These are phyloP conservation scores for Acronicta psi DNA, from an alignment of 2,888 invertebrate species.

Conservation along the genomic window DNA sequence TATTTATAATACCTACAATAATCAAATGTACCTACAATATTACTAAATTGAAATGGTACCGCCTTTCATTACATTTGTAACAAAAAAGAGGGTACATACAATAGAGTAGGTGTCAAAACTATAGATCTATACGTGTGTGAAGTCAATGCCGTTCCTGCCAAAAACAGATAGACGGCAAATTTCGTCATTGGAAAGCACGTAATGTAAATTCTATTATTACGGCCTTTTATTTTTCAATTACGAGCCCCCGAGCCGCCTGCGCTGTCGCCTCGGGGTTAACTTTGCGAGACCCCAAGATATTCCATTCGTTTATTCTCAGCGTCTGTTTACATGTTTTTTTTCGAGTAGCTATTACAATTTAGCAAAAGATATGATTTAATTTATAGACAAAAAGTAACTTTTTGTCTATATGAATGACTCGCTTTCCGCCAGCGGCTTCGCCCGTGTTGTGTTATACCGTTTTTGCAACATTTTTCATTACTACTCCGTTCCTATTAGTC, in stretches of 20 bases:
- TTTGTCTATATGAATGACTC: no score
- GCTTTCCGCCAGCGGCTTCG: no score
- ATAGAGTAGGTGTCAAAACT: conserved; percentile 64
- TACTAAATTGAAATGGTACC: background rate
- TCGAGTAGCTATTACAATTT: background rate
- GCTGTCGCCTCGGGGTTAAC: conserved; percentile 81
- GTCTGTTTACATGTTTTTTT: conserved; percentile 54
- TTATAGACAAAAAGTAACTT: no score
- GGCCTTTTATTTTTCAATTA: conserved; percentile 89
- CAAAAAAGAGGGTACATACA: conserved; percentile 34
- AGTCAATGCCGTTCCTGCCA: conserved; percentile 83
- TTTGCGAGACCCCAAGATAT: conserved; percentile 72
- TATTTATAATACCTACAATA: no score
- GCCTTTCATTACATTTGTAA: conserved; percentile 5
- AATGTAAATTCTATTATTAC: conserved; percentile 89
- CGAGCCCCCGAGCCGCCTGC: conserved; percentile 75
- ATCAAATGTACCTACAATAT: background rate
- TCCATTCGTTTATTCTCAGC: conserved; percentile 61
- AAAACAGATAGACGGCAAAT: conserved; percentile 83
- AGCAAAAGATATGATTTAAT: no score
- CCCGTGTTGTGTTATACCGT: no score
- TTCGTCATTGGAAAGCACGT: conserved; percentile 86
- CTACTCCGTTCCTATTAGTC: no score
- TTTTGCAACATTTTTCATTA: no score
- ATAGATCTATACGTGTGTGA: conserved; percentile 63